Evolutionary conservation across 2,888 invertebrate species (phyloP).

Genomic region (Cantharis lateralis): DNA sequence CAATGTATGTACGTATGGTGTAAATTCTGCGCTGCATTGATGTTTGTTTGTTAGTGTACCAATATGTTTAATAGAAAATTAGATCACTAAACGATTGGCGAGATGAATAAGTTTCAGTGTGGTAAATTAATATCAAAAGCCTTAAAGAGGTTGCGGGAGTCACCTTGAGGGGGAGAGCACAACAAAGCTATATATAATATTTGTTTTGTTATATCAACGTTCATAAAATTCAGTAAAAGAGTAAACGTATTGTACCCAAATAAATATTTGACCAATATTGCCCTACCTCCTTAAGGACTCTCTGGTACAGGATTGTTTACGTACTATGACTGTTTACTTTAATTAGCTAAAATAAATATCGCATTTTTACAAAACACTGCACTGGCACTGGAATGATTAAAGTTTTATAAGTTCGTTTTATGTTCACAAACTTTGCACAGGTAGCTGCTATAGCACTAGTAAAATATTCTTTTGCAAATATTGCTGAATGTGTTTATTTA

Average conservation of each 20-base stretch:
- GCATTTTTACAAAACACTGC: neutral
- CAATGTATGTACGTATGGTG: slow-evolving; percentile 27
- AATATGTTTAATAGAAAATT: neutral
- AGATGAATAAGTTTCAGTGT: neutral
- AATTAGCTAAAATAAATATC: neutral
- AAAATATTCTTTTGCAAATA: neutral
- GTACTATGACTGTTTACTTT: neutral
- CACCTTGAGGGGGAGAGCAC: no score
- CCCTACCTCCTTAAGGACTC: neutral
- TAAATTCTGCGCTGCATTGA: neutral
- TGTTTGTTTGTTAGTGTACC: neutral
- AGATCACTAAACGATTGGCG: neutral
- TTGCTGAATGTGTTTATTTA: neutral
- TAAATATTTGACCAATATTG: no score
- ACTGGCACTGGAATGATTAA: neutral
- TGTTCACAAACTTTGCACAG: neutral
- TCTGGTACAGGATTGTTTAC: neutral
- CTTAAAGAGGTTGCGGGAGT: no score
- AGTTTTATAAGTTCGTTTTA: neutral
- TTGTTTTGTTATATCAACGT: no score
- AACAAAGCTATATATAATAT: no score
- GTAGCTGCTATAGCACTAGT: neutral
- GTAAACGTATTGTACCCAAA: no score
- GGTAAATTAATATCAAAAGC: neutral
- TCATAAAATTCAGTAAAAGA: no score